These are phyloP conservation scores for Cerastoderma edule DNA, from an alignment of 2,888 invertebrate species.

Conservation along the genomic window DNA sequence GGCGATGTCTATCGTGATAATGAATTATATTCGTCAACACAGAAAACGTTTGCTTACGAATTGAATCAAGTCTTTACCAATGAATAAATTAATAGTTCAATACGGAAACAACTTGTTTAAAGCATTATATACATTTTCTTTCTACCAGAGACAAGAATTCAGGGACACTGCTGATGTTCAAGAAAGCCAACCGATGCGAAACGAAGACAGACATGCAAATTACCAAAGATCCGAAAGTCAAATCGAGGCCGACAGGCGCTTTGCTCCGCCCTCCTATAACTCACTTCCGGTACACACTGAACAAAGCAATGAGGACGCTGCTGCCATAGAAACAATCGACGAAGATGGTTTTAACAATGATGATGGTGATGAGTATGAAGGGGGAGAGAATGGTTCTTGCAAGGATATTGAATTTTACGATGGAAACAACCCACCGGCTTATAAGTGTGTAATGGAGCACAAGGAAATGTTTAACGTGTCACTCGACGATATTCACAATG, in stretches of 20 bases:
- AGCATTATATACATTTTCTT: background rate
- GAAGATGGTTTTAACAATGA: background rate
- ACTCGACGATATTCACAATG: too few relatives aligned
- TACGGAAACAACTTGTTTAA: background rate
- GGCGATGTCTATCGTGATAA: too few relatives aligned
- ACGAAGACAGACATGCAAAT: background rate
- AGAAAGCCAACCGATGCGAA: background rate
- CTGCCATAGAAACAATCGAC: background rate
- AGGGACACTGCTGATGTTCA: background rate
- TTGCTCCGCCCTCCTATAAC: constrained; percentile 55
- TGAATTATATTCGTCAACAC: background rate
- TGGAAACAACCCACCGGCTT: constrained; percentile 42
- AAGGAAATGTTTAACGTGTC: constrained; percentile 50
- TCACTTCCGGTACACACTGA: constrained; percentile 39
- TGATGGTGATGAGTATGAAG: background rate
- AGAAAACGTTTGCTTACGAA: background rate
- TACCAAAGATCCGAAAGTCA: constrained; percentile 35
- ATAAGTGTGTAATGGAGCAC: constrained; percentile 56
- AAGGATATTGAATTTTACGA: background rate
- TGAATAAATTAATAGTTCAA: background rate
- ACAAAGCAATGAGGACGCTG: background rate
- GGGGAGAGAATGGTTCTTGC: background rate
- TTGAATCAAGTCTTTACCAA: background rate
- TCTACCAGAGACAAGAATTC: constrained; percentile 4
- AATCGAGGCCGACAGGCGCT: constrained; percentile 47